Evolutionary conservation across 2,888 invertebrate species (phyloP).

Genomic region (Brassicogethes aeneus): DNA sequence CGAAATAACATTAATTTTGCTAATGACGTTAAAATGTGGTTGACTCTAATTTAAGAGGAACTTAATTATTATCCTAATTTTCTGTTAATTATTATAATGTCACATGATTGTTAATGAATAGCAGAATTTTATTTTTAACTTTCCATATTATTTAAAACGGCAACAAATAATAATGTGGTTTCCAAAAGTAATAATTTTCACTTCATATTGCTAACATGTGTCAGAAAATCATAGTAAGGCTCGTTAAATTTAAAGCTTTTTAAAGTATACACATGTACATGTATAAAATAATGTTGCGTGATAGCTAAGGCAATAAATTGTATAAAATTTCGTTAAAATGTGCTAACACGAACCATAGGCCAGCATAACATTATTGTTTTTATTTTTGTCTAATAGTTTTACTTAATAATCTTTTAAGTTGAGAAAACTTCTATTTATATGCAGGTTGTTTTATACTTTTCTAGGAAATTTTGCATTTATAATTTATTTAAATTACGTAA

Average conservation of each 20-base stretch:
- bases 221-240: not conserved
- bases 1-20: not conserved
- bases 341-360: not conserved
- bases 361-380: not conserved
- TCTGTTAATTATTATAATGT: too few species aligned
- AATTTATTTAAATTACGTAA: too few species aligned
- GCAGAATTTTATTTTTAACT: too few species aligned
- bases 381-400: not conserved
- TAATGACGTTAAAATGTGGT: not conserved
- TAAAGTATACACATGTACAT: not conserved
- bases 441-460: not conserved
- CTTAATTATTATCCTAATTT: too few species aligned
- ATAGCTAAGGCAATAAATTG: not conserved
- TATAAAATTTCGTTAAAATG: not conserved
- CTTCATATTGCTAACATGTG: too few species aligned
- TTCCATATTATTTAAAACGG: too few species aligned
- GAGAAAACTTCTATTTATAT: not conserved
- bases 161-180: too few species aligned
- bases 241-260: not conserved
- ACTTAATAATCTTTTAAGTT: not conserved
- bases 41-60: too few species aligned
- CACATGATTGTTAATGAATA: too few species aligned
- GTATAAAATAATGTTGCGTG: not conserved
- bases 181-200: too few species aligned
- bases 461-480: too few species aligned